These are phyloP conservation scores for Criorhina ranunculi DNA, from an alignment of 2,888 invertebrate species.

Conservation along the genomic window DNA sequence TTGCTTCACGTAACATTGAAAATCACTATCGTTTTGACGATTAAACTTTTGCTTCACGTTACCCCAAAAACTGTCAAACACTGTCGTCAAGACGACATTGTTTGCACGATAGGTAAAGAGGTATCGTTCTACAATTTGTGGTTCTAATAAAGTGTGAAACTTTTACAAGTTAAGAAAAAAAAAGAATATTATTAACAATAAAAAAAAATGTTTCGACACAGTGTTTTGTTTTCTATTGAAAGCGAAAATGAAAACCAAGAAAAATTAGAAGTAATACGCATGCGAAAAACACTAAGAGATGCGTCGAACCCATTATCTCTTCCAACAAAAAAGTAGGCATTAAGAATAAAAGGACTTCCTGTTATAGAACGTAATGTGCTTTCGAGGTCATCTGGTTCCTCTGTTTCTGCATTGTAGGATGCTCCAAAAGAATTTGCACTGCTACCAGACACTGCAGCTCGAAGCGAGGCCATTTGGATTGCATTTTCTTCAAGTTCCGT, in stretches of 20 bases:
- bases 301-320: neutral
- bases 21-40: neutral
- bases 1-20: too few relatives aligned
- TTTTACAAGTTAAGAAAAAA: too few relatives aligned
- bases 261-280: too few relatives aligned
- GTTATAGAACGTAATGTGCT: too few relatives aligned
- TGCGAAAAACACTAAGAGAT: neutral
- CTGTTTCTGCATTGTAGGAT: too few relatives aligned
- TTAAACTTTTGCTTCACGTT: neutral
- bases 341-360: too few relatives aligned
- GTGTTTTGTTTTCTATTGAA: too few relatives aligned
- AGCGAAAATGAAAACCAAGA: too few relatives aligned
- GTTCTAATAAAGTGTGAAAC: too few relatives aligned
- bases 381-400: too few relatives aligned
- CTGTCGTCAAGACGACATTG: neutral
- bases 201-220: too few relatives aligned
- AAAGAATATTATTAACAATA: too few relatives aligned
- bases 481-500: constrained; percentile 14
- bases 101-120: neutral
- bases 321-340: neutral
- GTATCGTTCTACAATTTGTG: neutral
- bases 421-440: neutral
- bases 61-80: constrained; percentile 4
- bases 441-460: constrained; percentile 6
- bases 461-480: constrained; percentile 10